A percentile compares a stretch with the other conserved stretches of the same genome.
phyloP scores from a whole-genome alignment of 2,113 vertebrate species.

The Oenanthe oenanthe region DNA sequence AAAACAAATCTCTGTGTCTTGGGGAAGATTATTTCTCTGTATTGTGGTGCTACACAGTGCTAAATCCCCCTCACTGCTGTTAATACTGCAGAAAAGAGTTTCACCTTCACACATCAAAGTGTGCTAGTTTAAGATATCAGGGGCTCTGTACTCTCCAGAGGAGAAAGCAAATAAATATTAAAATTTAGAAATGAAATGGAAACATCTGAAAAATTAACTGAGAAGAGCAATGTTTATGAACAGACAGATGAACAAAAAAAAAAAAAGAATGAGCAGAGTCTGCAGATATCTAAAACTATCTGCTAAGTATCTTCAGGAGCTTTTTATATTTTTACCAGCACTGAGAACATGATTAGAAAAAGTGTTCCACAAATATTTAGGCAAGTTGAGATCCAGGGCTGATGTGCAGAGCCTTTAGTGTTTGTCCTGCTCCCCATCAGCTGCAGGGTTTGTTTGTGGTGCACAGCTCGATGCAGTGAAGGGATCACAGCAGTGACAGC shows the following conservation, averaged over 20 bases:
- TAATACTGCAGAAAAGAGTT: conserved; percentile 15
- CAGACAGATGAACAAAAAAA: neutral
- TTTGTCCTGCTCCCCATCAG: neutral
- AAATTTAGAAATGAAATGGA: neutral
- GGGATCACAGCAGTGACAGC: neutral
- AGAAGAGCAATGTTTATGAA: neutral
- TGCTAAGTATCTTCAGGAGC: neutral
- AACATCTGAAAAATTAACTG: neutral
- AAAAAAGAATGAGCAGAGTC: neutral
- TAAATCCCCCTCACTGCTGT: neutral
- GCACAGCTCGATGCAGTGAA: neutral
- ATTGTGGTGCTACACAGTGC: neutral
- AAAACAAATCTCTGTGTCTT: neutral
- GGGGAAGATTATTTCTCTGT: neutral
- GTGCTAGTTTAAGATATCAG: neutral
- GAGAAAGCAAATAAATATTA: neutral
- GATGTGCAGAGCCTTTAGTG: neutral
- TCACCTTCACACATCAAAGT: neutral
- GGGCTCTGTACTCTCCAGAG: neutral
- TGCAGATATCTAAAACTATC: neutral
- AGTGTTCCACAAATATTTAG: neutral
- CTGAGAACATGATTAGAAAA: neutral
- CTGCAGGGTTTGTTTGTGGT: neutral
- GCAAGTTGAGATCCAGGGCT: neutral
- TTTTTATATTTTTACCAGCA: neutral